Percentiles rank a stretch among this genome's conserved stretches.
These are phyloP conservation scores for Chaenogobius annularis DNA, from an alignment of 2,113 vertebrate species.

Conservation along the genomic window DNA sequence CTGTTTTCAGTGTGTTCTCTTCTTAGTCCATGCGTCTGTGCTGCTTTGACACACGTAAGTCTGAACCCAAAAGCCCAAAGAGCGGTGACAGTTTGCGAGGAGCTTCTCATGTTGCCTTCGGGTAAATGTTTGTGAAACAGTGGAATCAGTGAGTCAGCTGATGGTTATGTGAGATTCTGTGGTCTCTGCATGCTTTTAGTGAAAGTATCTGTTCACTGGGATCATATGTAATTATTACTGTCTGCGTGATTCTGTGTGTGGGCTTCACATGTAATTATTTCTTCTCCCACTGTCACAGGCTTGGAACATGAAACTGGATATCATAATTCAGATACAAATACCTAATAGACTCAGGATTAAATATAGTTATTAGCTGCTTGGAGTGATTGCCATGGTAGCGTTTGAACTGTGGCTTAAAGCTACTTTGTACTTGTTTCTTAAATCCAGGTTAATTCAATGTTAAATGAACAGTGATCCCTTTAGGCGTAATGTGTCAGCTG, in stretches of 20 bases:
- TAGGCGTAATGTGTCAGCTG: neutral
- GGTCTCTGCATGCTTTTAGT: neutral
- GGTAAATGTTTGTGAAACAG: constrained; percentile 13
- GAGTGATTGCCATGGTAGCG: neutral
- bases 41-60: constrained; percentile 8
- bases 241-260: neutral
- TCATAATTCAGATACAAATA: neutral
- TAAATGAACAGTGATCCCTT: neutral
- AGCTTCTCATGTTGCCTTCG: constrained; percentile 8
- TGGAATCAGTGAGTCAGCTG: constrained; percentile 23
- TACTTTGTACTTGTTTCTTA: neutral
- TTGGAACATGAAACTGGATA: constrained; percentile 7
- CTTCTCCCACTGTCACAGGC: neutral
- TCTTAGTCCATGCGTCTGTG: neutral
- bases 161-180: constrained; percentile 9
- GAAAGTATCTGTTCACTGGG: neutral
- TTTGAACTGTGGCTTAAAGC: neutral
- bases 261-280: constrained; percentile 5
- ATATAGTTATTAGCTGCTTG: constrained; percentile 25
- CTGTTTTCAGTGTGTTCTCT: neutral
- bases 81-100: neutral
- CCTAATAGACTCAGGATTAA: neutral
- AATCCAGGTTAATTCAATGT: neutral
- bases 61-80: constrained; percentile 9
- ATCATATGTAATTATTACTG: neutral